A percentile compares a stretch with the other conserved stretches of the same genome.
Evolutionary conservation across 2,888 invertebrate genomes (phyloP).

Genomic region (Neria commutata): DNA sequence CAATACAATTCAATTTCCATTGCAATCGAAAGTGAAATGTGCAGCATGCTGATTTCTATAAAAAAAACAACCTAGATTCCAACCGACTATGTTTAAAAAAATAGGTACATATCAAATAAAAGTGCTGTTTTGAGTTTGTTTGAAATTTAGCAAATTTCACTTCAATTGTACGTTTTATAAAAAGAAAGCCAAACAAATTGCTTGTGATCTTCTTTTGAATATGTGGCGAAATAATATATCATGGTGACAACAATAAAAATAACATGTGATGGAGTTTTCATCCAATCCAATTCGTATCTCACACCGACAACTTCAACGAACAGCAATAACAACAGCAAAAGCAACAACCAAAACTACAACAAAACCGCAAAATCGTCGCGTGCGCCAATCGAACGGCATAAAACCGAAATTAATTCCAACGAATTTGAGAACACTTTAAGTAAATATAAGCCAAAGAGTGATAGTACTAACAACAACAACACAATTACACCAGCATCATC

Average conservation of each 20-base stretch:
- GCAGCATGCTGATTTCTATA: too few relatives aligned
- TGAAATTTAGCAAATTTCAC: too few relatives aligned
- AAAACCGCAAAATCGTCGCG: too few relatives aligned
- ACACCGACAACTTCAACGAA: conserved; percentile 37
- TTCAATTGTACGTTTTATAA: too few relatives aligned
- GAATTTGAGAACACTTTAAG: conserved; percentile 23
- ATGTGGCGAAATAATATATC: conserved; percentile 39
- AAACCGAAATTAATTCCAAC: conserved; percentile 19
- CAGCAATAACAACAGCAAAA: conserved; percentile 21
- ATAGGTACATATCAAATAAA: too few relatives aligned
- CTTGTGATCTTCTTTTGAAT: too few relatives aligned
- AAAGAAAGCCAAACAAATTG: too few relatives aligned
- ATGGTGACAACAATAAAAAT: conserved; percentile 63
- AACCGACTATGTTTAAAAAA: too few relatives aligned
- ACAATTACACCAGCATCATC: conserved; percentile 24
- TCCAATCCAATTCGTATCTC: conserved; percentile 60
- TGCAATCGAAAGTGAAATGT: too few relatives aligned
- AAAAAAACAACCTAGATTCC: too few relatives aligned
- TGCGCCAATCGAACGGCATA: neutral
- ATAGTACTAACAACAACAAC: conserved; percentile 14
- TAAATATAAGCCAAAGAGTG: conserved; percentile 4
- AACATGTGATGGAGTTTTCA: conserved; percentile 62
- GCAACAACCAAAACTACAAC: conserved; percentile 17
- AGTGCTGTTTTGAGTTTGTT: too few relatives aligned
- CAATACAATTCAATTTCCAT: too few relatives aligned